A percentile compares a stretch with the other conserved stretches of the same genome.
phyloP scores from a whole-genome alignment of 1,140 invertebrate genomes.

The Acyrthosiphon pisum region DNA sequence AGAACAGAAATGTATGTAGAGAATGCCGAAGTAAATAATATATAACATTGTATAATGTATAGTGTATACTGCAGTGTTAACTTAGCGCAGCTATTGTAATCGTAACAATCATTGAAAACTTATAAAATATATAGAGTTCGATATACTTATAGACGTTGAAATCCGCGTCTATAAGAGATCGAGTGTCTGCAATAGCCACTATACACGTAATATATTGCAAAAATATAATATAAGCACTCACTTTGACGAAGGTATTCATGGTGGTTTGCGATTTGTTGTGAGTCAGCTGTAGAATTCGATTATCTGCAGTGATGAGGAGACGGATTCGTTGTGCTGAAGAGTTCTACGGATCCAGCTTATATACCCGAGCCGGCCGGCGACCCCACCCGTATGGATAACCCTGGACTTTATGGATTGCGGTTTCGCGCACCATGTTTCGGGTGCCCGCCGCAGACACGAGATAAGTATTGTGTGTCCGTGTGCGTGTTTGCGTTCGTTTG shows the following conservation, averaged over 20 bases:
- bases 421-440: slow-evolving; percentile 29
- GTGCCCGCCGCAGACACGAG: slow-evolving; percentile 4
- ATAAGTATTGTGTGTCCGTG: background rate
- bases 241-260: slow-evolving; percentile 52
- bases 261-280: background rate
- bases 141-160: background rate
- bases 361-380: slow-evolving; percentile 28
- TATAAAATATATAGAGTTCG: background rate
- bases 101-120: background rate
- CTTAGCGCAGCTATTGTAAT: background rate
- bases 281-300: background rate
- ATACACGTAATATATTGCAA: background rate
- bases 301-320: slow-evolving; percentile 24
- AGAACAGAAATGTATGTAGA: background rate
- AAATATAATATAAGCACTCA: background rate
- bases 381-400: slow-evolving; percentile 50
- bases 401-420: slow-evolving; percentile 43
- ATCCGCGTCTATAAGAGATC: background rate
- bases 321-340: slow-evolving; percentile 23
- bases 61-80: background rate
- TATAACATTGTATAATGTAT: background rate
- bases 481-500: background rate
- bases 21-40: background rate
- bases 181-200: background rate
- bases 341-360: slow-evolving; percentile 29